Evolutionary conservation across 2,113 vertebrate genomes (phyloP), one percentile per base, ranked within the genome.

Genomic region (Ciconia stormi): DNA sequence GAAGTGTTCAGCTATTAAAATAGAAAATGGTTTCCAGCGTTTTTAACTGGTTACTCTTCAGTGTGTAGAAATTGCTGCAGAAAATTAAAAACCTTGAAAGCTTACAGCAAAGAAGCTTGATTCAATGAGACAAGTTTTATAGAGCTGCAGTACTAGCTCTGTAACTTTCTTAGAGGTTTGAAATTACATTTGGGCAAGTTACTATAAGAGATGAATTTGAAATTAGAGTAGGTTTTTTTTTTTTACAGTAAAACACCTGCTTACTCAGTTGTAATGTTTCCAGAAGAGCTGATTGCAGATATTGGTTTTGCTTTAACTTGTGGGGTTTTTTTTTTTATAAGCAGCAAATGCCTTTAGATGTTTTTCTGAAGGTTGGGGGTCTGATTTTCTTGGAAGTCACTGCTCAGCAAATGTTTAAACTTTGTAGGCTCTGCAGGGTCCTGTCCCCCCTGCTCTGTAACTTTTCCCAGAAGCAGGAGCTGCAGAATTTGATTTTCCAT

Each of bases 51-150:
- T 90, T 96, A 53, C 67, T 93, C 59, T 66, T 81, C 55, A 67
- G 49, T 55, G 46, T 88, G 66, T 72, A 83, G 90, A 94, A 90
- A 93, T 82, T 73, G 82, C 92, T 77, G 92, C 74, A 88, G 95
- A 90, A 96, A 93, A 96, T 95, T 94, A 96, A 94, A 96, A 94
- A 83, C 71, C 67, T 73, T 83, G 93, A 92, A 90, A 94, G 90
- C 85, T 90, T 87, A 17, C 59, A 85, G 95, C 67, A 59, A 70
- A 93, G 88, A 50, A 46, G 62, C 53, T 88, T 93, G 70, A 93
- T 94, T 94, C 92, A 76, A 47, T 46, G 85, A 90, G 96, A 96
- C 70, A 81, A 47, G 80, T 89, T 92, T 95, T 96, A 90, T 36
- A 76, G 94, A 96, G 47, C 88, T 95, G 80, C 69, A 67, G 76